Conservation (phyloP, 2,888 invertebrate genomes). For the Hyposoter dolosus region DNA sequence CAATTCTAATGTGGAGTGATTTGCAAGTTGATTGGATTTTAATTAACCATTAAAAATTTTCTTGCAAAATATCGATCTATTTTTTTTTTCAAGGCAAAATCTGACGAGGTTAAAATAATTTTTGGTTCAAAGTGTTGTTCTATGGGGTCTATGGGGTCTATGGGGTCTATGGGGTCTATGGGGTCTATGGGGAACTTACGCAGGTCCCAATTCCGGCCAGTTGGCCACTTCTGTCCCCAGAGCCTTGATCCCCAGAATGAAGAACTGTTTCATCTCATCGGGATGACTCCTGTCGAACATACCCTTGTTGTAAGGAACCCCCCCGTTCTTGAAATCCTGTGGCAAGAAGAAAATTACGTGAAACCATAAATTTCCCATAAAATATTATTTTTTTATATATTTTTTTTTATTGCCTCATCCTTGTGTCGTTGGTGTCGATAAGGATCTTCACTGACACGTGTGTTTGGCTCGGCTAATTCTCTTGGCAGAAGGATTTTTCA, state of each 20-base stretch:
- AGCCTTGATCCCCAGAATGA: slow-evolving; percentile 56
- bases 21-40: background rate
- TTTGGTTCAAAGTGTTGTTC: background rate
- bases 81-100: background rate
- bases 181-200: slow-evolving; percentile 65
- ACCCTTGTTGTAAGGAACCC: slow-evolving; percentile 71
- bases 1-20: background rate
- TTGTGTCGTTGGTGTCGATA: slow-evolving; percentile 7
- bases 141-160: background rate
- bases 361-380: slow-evolving; percentile 17
- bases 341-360: slow-evolving; percentile 27
- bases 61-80: background rate
- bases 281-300: slow-evolving; percentile 70
- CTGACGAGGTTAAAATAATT: background rate
- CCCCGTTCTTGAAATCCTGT: slow-evolving; percentile 75
- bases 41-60: background rate
- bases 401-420: background rate
- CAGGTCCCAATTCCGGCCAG: slow-evolving; percentile 76
- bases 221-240: slow-evolving; percentile 70
- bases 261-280: slow-evolving; percentile 69
- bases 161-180: background rate
- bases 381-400: background rate
- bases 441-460: slow-evolving; percentile 17
- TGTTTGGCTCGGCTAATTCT: slow-evolving; percentile 17
- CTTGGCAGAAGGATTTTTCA: background rate